Conservation (phyloP, 2,113 vertebrate genomes). For the Strix uralensis region DNA sequence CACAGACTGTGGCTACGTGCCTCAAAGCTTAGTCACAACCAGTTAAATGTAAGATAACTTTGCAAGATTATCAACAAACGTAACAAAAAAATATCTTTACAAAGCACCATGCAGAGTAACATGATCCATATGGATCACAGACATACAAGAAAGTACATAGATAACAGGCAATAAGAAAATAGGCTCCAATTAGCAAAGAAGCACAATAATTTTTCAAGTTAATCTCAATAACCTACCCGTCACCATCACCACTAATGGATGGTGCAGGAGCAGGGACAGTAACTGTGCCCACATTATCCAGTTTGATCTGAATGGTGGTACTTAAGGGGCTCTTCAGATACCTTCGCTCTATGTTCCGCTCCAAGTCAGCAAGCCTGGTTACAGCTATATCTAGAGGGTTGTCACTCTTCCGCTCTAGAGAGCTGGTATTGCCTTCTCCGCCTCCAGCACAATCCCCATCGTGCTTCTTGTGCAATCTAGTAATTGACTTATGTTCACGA, state of each 20-base stretch:
- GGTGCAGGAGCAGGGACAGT: constrained; percentile 99
- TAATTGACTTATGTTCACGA: constrained; percentile 93
- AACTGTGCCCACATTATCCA: constrained; percentile 99
- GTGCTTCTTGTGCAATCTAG: constrained; percentile 79
- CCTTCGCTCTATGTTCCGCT: constrained; percentile 99
- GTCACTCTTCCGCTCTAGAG: constrained; percentile 91
- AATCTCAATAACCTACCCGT: constrained; percentile 99
- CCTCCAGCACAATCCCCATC: constrained; percentile 83
- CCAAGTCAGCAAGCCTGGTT: constrained; percentile 98
- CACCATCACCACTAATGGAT: constrained; percentile 99
- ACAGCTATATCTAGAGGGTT: constrained; percentile 99
- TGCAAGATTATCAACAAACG: constrained; percentile 79
- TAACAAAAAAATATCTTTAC: constrained; percentile 79
- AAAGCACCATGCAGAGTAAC: constrained; percentile 86
- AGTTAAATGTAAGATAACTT: constrained; percentile 80
- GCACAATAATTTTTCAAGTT: constrained; percentile 87
- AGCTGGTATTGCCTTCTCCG: constrained; percentile 80
- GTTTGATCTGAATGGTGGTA: constrained; percentile 99
- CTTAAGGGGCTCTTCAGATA: constrained; percentile 99
- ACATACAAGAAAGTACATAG: constrained; percentile 85
- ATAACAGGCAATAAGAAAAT: constrained; percentile 87
- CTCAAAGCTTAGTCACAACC: constrained; percentile 83
- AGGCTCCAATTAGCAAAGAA: constrained; percentile 92
- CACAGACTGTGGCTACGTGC: constrained; percentile 84
- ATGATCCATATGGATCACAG: constrained; percentile 79